phyloP scores from a whole-genome alignment of 2,113 vertebrate species.

The Ciconia boyciana region DNA sequence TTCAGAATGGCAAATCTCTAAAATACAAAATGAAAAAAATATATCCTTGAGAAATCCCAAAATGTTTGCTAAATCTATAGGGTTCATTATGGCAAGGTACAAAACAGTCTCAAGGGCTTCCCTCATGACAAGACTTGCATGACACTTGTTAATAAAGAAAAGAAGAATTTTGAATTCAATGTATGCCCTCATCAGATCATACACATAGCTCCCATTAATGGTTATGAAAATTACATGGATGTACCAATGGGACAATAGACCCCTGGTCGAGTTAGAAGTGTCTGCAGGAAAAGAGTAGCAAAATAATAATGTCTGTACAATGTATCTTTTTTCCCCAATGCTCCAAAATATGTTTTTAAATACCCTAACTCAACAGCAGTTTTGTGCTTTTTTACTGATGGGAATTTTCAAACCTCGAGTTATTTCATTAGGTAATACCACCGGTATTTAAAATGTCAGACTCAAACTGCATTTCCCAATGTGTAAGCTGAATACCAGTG shows the following conservation, averaged over 20 bases:
- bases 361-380: background rate
- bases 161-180: background rate
- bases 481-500: slow-evolving; percentile 35
- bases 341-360: background rate
- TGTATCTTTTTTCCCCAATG: background rate
- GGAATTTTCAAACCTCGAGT: background rate
- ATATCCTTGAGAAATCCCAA: background rate
- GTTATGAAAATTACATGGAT: background rate
- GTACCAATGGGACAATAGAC: background rate
- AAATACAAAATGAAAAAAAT: background rate
- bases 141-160: background rate
- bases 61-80: background rate
- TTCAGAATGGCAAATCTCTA: background rate
- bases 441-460: slow-evolving; percentile 48
- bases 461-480: slow-evolving; percentile 27
- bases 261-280: background rate
- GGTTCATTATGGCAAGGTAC: background rate
- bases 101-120: background rate
- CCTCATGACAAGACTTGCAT: background rate
- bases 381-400: background rate
- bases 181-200: background rate
- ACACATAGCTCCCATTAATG: background rate
- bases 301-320: background rate
- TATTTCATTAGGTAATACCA: slow-evolving; percentile 46
- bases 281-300: background rate